A percentile compares a stretch with the other conserved stretches of the same genome.
phyloP scores from a whole-genome alignment of 2,888 invertebrate genomes.

The Archips xylosteana region DNA sequence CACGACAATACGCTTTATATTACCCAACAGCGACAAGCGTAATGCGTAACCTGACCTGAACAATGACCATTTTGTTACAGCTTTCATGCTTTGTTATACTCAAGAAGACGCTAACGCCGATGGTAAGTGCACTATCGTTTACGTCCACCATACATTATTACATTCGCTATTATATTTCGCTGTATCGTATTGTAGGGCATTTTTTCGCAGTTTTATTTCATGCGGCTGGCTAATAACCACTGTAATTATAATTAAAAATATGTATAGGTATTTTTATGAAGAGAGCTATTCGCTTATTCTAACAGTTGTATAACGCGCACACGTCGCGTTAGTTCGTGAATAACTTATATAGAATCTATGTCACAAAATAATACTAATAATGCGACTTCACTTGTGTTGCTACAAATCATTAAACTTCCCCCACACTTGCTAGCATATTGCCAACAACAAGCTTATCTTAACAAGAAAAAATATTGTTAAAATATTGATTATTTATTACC shows the following conservation, averaged over 20 bases:
- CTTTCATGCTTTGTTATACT: conserved; percentile 97
- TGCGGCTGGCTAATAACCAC: conserved; percentile 77
- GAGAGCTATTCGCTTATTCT: conserved; percentile 75
- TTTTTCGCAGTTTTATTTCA: conserved; percentile 69
- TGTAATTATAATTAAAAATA: conserved; percentile 48
- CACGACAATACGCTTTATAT: conserved; percentile 14
- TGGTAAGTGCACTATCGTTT: conserved; percentile 87
- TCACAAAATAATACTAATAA: conserved; percentile 31
- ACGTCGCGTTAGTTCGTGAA: conserved; percentile 37
- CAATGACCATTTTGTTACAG: conserved; percentile 88
- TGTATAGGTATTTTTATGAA: conserved; percentile 62
- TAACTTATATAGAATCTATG: conserved; percentile 36
- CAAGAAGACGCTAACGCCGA: conserved; percentile 96
- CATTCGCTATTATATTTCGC: conserved; percentile 67
- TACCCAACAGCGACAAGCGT: background rate
- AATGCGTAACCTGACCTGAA: conserved; percentile 25
- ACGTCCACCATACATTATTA: conserved; percentile 51
- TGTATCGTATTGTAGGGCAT: conserved; percentile 73
- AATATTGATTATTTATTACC: background rate
- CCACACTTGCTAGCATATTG: conserved; percentile 36
- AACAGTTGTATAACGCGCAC: conserved; percentile 50
- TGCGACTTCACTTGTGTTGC: conserved; percentile 38
- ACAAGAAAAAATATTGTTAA: conserved; percentile 18
- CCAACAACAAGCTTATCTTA: conserved; percentile 22
- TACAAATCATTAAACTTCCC: conserved; percentile 35